Base-by-base conservation (phyloP, 2,888 invertebrate genomes). In the Allygus modestus region DNA sequence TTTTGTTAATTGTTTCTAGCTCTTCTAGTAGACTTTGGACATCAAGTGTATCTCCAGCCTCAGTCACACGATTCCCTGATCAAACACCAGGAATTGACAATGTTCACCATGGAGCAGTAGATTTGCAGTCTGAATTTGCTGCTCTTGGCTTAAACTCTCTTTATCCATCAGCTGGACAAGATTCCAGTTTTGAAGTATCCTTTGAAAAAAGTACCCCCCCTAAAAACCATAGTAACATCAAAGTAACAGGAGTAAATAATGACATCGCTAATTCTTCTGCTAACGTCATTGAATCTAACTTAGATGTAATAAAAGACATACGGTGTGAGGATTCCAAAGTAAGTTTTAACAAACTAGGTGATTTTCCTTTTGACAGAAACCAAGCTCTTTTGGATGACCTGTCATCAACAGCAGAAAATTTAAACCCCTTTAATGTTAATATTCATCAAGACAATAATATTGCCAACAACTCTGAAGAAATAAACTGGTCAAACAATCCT, bases 101-200 rank as follows among this genome's bases (percentile, higher is more conserved):
- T 15, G 17, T 31, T 15, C 28, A 7, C 9, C 9, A 26, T 28
- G 65, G 15, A 65, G 12, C 15, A 65, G 12, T 17, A 31, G 65
- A 65, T 17, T 65, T 65, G 7, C 26, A 65, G 31, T 65, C 65
- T 15, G 65, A 65, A 65, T 28, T 65, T 4, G 65, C 65, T 65
- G 65, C 65, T 65, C 28, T 65, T 28, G 65, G 65, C 65, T 31
- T 65, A 65, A 65, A 65, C 28, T 65, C 65, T 65, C 65, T 65
- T 12, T 28, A 65, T 15, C 23, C 58, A 7, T 65, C 65, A 20
- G 28, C 26, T 28, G 15, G 31, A 15, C 65, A 65, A 28, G 12
- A 65, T 65, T 65, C 65, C n/a, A 65, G 65, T 65, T 65, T 65
- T 17, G 28, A 65, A 28, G 28, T 4, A 0, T 28, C 28, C 7